Base-by-base conservation (phyloP, 2,113 vertebrate species). In the Pelmatolapia mariae region DNA sequence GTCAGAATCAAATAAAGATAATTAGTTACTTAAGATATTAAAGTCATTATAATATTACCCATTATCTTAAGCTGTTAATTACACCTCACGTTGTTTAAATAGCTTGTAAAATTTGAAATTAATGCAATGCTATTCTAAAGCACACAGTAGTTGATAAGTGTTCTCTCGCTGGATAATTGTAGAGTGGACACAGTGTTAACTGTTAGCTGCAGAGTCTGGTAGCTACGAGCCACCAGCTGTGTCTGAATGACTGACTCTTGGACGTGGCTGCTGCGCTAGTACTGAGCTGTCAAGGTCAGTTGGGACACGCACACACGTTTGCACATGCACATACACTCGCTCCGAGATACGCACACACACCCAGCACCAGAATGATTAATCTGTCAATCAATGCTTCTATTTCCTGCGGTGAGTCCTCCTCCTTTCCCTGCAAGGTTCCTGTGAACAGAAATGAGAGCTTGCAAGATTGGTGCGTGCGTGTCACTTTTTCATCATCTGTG, bases 301-400 rank as follows among this genome's bases (percentile, higher is more conserved):
- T 61, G 83, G 87, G 92, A 95, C 91, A 92, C 89, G 83, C 91
- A 53, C 83, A 88, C 80, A 82, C 47, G 66, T 87, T 66, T 73
- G 56, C 47, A 81, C 38, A 63, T 53, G 53, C 81, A 80, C 59
- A 73, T 53, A 66, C 82, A 63, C 54, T 31, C 22, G 53, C 78
- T 59, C 78, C 82, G 22, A 81, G 78, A 81, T 81, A 85, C 18
- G 15, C 81, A 89, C 86, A 84, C 59, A 61, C 88, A 83, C 90
- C 90, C 82, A 91, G 89, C 63, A 93, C 84, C 86, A 87, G 93
- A 94, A 96, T 97, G 95, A 96, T 97, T 96, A 96, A 95, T 96
- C 96, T 97, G 96, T 97, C 96, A 97, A 96, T 97, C 96, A 96
- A 93, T 95, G 90, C 91, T 92, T 84, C 91, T 86, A 93, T 93